phyloP scores from a whole-genome alignment of 2,888 invertebrate species.

The Netelia inedita region DNA sequence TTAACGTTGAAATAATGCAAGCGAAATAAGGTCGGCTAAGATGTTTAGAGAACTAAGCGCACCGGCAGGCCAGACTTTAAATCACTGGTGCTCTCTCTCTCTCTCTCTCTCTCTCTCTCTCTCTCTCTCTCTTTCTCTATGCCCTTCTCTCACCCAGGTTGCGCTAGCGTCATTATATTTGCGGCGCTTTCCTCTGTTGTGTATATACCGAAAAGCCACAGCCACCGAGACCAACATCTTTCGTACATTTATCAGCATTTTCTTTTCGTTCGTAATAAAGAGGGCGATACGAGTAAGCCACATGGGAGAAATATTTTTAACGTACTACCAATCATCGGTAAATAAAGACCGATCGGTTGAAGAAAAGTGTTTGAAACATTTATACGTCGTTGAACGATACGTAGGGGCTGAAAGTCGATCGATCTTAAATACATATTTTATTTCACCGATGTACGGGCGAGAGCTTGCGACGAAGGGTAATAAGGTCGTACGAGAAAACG shows the following conservation, averaged over 20 bases:
- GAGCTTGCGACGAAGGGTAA: slow-evolving; percentile 57
- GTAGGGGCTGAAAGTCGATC: slow-evolving; percentile 1
- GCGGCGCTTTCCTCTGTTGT: slow-evolving; percentile 36
- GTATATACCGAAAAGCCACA: slow-evolving; percentile 50
- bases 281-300: slow-evolving; percentile 3
- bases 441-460: slow-evolving; percentile 29
- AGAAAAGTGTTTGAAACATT: not conserved
- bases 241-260: slow-evolving; percentile 58
- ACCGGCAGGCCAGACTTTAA: slow-evolving; percentile 75
- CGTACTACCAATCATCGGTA: slow-evolving; percentile 14
- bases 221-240: slow-evolving; percentile 47
- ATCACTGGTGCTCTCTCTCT: slow-evolving; percentile 75
- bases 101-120: slow-evolving; percentile 67
- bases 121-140: slow-evolving; percentile 58
- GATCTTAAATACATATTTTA: slow-evolving; percentile 38
- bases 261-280: slow-evolving; percentile 20
- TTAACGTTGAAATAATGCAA: slow-evolving; percentile 82
- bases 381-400: not conserved
- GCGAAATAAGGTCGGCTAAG: slow-evolving; percentile 82
- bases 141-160: not conserved
- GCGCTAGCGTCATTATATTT: slow-evolving; percentile 44
- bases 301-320: slow-evolving; percentile 17
- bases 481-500: slow-evolving; percentile 71
- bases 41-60: slow-evolving; percentile 82
- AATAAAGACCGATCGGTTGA: slow-evolving; percentile 39